phyloP scores from a whole-genome alignment of 2,113 vertebrate species.

The Nyctereutes procyonoides region DNA sequence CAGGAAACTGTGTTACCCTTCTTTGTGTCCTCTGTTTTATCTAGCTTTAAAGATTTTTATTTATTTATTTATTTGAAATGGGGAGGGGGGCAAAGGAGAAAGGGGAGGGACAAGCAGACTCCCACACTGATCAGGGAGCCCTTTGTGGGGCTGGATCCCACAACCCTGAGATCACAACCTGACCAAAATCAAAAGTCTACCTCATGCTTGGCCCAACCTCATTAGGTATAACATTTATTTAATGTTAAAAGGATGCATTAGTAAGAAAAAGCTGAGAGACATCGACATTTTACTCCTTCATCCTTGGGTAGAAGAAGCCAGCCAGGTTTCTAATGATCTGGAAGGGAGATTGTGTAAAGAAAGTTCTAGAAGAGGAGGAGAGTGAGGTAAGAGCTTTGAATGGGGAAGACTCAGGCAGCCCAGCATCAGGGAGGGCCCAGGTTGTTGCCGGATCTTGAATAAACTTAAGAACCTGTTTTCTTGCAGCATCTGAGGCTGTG shows the following conservation, averaged over 20 bases:
- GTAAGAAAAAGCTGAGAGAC: slow-evolving; percentile 4
- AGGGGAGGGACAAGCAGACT: not conserved
- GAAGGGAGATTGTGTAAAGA: not conserved
- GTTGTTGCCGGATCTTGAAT: not conserved
- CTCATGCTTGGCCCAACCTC: too few relatives aligned
- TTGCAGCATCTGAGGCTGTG: not conserved
- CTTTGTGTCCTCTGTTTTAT: not conserved
- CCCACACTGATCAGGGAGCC: not conserved
- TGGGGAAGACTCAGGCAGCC: not conserved
- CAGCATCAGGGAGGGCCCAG: not conserved
- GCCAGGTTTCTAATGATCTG: not conserved
- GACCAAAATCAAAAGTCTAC: not conserved
- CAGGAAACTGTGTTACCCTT: not conserved
- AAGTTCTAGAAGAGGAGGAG: not conserved
- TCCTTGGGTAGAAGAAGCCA: not conserved
- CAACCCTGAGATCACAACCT: not conserved
- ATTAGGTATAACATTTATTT: too few relatives aligned
- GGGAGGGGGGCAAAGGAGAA: not conserved
- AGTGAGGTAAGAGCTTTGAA: not conserved
- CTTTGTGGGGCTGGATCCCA: not conserved
- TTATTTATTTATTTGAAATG: not conserved
- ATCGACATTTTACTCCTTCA: not conserved
- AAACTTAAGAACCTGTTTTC: not conserved
- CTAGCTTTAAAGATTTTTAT: not conserved
- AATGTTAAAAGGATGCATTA: not conserved